Evolutionary conservation across 2,888 invertebrate species (phyloP).

Genomic region (Phaonia tiefii): DNA sequence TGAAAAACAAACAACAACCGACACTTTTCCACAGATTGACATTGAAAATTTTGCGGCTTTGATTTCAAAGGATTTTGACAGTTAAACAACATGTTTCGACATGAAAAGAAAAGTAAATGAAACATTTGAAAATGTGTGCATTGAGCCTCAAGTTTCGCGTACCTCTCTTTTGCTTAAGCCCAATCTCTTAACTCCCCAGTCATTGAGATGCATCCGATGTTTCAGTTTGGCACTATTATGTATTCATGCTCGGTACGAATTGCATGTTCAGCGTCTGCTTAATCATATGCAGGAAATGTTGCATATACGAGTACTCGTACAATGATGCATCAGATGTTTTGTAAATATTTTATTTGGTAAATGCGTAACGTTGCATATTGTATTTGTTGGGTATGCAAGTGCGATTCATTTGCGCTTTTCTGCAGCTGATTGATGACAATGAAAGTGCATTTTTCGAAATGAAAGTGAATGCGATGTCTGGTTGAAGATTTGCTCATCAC

Average conservation of each 20-base stretch:
- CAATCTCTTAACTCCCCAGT: not conserved
- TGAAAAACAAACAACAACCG: conserved; percentile 7
- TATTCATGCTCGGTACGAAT: conserved; percentile 12
- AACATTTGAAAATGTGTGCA: conserved; percentile 3
- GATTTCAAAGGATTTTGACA: conserved; percentile 42
- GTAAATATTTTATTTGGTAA: conserved; percentile 18
- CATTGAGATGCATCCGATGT: not conserved
- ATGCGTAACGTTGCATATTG: conserved; percentile 54
- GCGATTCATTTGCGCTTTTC: conserved; percentile 3
- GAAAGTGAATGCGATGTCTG: conserved; percentile 51
- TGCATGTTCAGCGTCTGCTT: conserved; percentile 13
- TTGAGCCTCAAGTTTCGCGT: no score
- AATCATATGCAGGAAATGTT: conserved; percentile 60
- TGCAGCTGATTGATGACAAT: conserved; percentile 58
- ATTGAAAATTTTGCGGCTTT: conserved; percentile 50
- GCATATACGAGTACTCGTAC: no score
- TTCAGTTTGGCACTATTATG: conserved; percentile 1
- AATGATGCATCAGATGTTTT: no score
- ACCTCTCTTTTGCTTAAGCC: not conserved
- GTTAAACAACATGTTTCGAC: conserved; percentile 43
- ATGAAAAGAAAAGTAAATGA: conserved; percentile 22
- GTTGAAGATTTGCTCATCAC: no score
- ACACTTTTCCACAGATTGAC: conserved; percentile 49
- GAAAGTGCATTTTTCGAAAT: conserved; percentile 61
- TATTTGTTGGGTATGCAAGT: conserved; percentile 10